Evolutionary conservation across 2,113 vertebrate species (phyloP).

Genomic region (Paradoxurus hermaphroditus): DNA sequence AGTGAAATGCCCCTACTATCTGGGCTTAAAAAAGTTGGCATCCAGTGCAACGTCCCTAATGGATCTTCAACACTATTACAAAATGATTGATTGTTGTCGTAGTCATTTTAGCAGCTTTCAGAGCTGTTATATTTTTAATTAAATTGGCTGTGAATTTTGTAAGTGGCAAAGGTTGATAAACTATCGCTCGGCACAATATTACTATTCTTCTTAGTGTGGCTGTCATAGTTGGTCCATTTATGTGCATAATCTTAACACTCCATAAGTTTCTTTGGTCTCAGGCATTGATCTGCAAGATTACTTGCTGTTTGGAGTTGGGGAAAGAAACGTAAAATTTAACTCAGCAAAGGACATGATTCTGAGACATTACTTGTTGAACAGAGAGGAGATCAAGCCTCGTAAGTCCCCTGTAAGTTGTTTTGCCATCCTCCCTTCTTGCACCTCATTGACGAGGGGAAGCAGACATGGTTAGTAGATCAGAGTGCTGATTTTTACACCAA

Average conservation of each 20-base stretch:
- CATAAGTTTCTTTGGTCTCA: slow-evolving; percentile 65
- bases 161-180: slow-evolving; percentile 83
- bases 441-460: rapidly evolving
- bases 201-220: slow-evolving; percentile 60
- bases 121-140: slow-evolving; percentile 86
- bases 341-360: slow-evolving; percentile 18
- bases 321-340: slow-evolving; percentile 25
- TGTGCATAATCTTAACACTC: slow-evolving; percentile 74
- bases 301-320: slow-evolving; percentile 46
- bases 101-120: slow-evolving; percentile 81
- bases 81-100: slow-evolving; percentile 81
- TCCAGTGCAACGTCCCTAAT: slow-evolving; percentile 71
- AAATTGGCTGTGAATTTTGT: slow-evolving; percentile 83
- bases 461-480: background rate
- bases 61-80: slow-evolving; percentile 77
- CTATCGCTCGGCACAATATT: slow-evolving; percentile 56
- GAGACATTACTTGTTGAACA: background rate
- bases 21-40: slow-evolving; percentile 74
- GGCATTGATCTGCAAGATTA: slow-evolving; percentile 61
- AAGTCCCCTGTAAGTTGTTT: rapidly evolving
- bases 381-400: background rate
- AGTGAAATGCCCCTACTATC: slow-evolving; percentile 79
- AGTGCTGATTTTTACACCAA: background rate
- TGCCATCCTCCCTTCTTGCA: background rate
- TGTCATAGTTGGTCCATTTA: slow-evolving; percentile 71